Evolutionary conservation across 1,140 invertebrate genomes (phyloP), one percentile per base, ranked within the genome.

Genomic region (Acromyrmex echinatior): DNA sequence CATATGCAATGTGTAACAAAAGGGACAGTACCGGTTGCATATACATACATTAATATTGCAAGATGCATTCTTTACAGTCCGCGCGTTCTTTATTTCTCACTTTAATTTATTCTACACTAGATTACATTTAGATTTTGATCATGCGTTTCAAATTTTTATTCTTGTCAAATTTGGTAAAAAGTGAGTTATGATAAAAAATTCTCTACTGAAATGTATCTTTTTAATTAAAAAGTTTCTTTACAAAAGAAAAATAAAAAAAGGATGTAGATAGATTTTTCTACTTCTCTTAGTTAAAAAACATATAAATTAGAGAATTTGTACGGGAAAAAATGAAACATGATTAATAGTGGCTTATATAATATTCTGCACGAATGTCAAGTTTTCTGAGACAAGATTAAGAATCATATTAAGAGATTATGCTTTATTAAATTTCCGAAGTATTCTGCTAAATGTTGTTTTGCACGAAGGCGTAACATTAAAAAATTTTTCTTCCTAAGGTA

Each of bases 141-240:
- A 56, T 71, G 6, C 6, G 2, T 35, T n/a, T 7, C 14, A 18
- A n/a, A 16, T 49, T 63, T 18, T 6, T 14, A 3, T 28, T 45
- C 1, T 35, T 35, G 10, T 85, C 9, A 53, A 39, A 58, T 62
- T 79, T 39, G 25, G 12, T 53, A 10, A 86, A 79, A 56, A 58
- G 28, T 45, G 10, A 58, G 12, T 87, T 88, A 94, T 35, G 93
- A 95, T 86, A 68, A 92, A 93, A 95, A 87, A 93, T 89, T 87
- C 76, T 91, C 89, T 91, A 92, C 93, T 93, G 51, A 86, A 88
- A 88, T 86, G 87, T 86, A 74, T 70, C 88, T 62, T 63, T 73
- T 87, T 4, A 35, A 35, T 35, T 6, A 35, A 51, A 81, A 84
- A 39, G 35, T 88, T 90, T 89, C 91, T 21, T 10, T 53, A 3